Evolutionary conservation across 1,140 invertebrate species (phyloP).

Genomic region (Bombyx mandarina): DNA sequence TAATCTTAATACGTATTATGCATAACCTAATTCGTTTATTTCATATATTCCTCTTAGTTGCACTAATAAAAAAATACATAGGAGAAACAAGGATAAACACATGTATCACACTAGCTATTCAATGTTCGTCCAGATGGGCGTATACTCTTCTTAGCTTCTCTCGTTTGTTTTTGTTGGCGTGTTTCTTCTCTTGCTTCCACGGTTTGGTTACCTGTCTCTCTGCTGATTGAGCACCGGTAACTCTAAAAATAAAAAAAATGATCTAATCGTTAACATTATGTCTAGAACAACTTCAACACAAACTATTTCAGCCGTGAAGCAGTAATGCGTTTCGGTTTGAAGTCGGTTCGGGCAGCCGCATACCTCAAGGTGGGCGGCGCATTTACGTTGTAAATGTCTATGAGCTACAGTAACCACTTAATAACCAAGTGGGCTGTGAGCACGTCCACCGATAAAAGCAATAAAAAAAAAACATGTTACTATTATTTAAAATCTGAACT

Average conservation of each 20-base stretch:
- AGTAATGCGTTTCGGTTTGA: too few species aligned
- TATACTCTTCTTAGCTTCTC: conserved; percentile 89
- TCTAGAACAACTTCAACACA: too few species aligned
- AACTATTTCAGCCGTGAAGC: too few species aligned
- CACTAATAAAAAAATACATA: background rate
- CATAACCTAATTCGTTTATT: background rate
- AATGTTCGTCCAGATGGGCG: conserved; percentile 84
- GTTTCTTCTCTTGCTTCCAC: conserved; percentile 85
- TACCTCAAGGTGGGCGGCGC: too few species aligned
- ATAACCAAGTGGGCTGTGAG: too few species aligned
- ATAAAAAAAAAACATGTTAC: too few species aligned
- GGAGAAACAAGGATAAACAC: background rate
- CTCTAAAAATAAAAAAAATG: conserved; percentile 16
- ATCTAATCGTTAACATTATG: too few species aligned
- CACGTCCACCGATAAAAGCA: too few species aligned
- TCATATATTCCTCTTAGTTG: background rate
- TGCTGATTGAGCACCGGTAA: conserved; percentile 36
- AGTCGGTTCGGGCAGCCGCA: too few species aligned
- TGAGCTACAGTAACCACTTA: too few species aligned
- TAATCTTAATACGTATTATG: background rate
- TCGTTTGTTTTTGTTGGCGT: conserved; percentile 85
- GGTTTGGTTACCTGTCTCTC: conserved; percentile 74
- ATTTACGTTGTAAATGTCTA: too few species aligned
- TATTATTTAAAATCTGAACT: too few species aligned
- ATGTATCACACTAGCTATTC: conserved; percentile 7